A percentile compares a stretch with the other conserved stretches of the same genome.
Evolutionary conservation across 1,140 invertebrate genomes (phyloP).

Genomic region (Drosophila littoralis): DNA sequence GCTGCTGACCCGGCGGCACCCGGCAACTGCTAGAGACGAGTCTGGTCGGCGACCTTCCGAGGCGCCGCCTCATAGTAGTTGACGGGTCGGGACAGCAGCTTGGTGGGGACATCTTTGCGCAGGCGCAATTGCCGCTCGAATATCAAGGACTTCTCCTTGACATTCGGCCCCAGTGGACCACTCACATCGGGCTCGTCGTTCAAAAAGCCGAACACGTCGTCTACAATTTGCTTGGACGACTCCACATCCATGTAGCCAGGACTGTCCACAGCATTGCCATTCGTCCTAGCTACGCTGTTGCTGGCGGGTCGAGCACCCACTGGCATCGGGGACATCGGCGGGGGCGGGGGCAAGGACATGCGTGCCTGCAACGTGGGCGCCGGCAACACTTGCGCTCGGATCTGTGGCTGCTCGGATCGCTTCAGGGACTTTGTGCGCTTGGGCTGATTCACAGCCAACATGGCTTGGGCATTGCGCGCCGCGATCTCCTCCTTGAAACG

Average conservation of each 20-base stretch:
- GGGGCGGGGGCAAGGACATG: slow-evolving; percentile 64
- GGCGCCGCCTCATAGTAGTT: slow-evolving; percentile 81
- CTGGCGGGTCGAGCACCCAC: slow-evolving; percentile 24
- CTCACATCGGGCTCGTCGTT: slow-evolving; percentile 84
- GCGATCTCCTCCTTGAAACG: slow-evolving; percentile 84
- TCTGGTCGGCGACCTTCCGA: slow-evolving; percentile 73
- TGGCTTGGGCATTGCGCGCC: slow-evolving; percentile 50
- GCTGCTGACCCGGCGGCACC: slow-evolving; percentile 44
- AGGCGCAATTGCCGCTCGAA: slow-evolving; percentile 76
- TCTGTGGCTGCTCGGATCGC: slow-evolving; percentile 86
- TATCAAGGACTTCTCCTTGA: slow-evolving; percentile 81
- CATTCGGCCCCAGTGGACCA: slow-evolving; percentile 74
- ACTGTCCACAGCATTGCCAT: slow-evolving; percentile 28
- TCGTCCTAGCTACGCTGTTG: slow-evolving; percentile 17
- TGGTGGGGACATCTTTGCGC: slow-evolving; percentile 74
- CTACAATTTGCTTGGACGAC: slow-evolving; percentile 85
- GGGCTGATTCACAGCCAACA: slow-evolving; percentile 65
- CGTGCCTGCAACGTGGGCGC: slow-evolving; percentile 63
- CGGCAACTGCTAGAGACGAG: slow-evolving; percentile 67
- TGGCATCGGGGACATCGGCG: slow-evolving; percentile 30
- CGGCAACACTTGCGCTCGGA: slow-evolving; percentile 68
- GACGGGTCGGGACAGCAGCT: slow-evolving; percentile 81
- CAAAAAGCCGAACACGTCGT: slow-evolving; percentile 86
- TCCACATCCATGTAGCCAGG: slow-evolving; percentile 83
- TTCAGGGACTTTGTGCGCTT: slow-evolving; percentile 41